Evolutionary conservation across 2,113 vertebrate genomes (phyloP), one percentile per base, ranked within the genome.

Genomic region (Saccopteryx bilineata): DNA sequence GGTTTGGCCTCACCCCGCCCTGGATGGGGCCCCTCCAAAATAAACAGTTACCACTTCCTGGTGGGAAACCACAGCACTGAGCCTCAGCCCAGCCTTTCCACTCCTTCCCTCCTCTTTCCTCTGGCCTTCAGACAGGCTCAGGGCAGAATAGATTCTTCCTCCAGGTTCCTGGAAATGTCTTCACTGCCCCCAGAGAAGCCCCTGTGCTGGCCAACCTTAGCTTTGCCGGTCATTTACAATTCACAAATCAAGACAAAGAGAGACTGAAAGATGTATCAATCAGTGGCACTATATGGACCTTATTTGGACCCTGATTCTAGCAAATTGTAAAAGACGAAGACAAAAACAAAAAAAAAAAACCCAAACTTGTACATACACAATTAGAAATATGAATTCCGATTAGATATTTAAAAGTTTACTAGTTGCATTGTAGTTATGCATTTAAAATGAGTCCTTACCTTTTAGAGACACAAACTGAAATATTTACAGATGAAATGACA

Each of bases 361-460:
- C 46, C 46, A 60, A 63, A 52, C 28, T 58, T 94, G 46, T 31
- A 82, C 86, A 91, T 39, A 88, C 75, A 65, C 28, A 74, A n/a
- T 48, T 71, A 10, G 60, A 93, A 91, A 80, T 61, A 74, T 14
- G 54, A 75, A 92, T 50, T 75, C 28, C 54, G 52, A 80, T 93
- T 84, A 94, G 72, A 65, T 31, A 85, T 60, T 94, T 79, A 46
- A 75, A 84, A 80, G 12, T 18, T 19, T 90, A 48, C 63, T 48
- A 39, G 80, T 65, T 33, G 9, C 90, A 60, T 56, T 48, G 58
- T n/a, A n/a, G 39, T 68, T 68, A 28, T 61, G 10, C 72, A 60
- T 68, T 90, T 69, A 33, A 78, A 93, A 58, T 23, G 39, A 80
- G 60, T 23, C 24, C 24, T 85, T 81, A 48, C 85, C 56, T 89